These are phyloP conservation scores for Recurvirostra avosetta DNA, from an alignment of 2,113 vertebrate species.

Conservation along the genomic window DNA sequence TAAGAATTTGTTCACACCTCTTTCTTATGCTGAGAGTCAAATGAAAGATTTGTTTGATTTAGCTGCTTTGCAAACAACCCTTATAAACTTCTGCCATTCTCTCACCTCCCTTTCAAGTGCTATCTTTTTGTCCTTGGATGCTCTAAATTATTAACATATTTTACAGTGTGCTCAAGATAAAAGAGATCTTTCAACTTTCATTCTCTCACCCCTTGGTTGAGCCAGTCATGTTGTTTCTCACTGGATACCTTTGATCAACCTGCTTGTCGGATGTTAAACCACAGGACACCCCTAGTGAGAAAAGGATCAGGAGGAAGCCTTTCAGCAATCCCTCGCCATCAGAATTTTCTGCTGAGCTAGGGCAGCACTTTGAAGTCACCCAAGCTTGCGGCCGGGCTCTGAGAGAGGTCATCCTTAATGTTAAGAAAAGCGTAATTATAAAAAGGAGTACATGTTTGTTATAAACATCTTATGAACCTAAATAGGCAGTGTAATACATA, in stretches of 20 bases:
- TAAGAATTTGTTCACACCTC: constrained; percentile 31
- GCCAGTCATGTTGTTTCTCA: background rate
- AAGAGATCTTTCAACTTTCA: background rate
- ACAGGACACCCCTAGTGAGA: background rate
- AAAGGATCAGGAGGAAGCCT: background rate
- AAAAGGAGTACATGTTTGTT: background rate
- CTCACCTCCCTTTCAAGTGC: constrained; percentile 36
- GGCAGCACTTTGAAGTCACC: constrained; percentile 5
- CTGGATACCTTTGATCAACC: constrained; percentile 42
- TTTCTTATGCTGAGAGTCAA: background rate
- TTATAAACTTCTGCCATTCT: background rate
- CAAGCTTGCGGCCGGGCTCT: background rate
- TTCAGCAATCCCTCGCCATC: background rate
- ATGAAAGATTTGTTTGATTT: constrained; percentile 33
- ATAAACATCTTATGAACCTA: background rate
- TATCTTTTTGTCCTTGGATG: constrained; percentile 34
- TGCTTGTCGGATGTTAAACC: constrained; percentile 2
- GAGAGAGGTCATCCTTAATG: background rate
- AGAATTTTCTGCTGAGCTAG: background rate
- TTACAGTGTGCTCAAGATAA: constrained; percentile 36
- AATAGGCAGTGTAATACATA: accelerated
- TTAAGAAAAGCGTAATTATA: background rate
- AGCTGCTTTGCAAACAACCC: constrained; percentile 26
- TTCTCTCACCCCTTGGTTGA: background rate
- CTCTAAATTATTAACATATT: constrained; percentile 39